Base-by-base conservation (phyloP, 2,113 vertebrate genomes). In the Etheostoma cragini region DNA sequence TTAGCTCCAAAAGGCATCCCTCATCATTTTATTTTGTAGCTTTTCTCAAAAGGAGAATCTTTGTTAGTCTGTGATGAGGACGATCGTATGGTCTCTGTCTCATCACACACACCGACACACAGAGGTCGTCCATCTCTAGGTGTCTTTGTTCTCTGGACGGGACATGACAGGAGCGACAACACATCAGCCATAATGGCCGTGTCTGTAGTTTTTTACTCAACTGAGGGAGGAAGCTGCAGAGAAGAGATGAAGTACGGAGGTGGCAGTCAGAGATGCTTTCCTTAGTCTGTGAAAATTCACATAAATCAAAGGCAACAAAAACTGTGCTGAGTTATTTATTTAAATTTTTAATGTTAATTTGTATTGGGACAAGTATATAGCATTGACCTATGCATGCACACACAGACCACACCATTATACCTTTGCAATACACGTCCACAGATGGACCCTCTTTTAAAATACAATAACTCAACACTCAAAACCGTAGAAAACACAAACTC, bases 81-180 rank as follows among this genome's bases (percentile, higher is more conserved):
- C 8, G 12, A 53, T 24, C 57, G 72, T 58, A 45, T 61, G 0
- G 63, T 53, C 33, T 57, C 53, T 45, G 30, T 52, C 50, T 62
- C 11, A 1, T 78, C 65, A 53, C 50, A 74, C 66, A 67, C 67
- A 77, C 67, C 38, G 38, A 61, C 65, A 76, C 69, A 12, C n/a
- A 6, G n/a, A n/a, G 56, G 57, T 81, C 68, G 13, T 91, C 85
- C 79, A 62, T 93, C 86, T 80, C 57, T 4, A 0, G 38, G n/a
- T 1, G 53, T 60, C 82, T 88, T 89, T 91, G 87, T 90, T 76
- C 67, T 74, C 22, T 33, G 19, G 77, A 80, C 8, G 50, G 54
- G 80, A 93, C 86, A 76, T 49, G 90, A 91, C 90, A 88, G 82
- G 46, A 86, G 73, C 14, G 82, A 89, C 87, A 73, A 75, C 62